These are phyloP conservation scores for Platycheirus albimanus DNA, from an alignment of 2,888 invertebrate species.

Conservation along the genomic window DNA sequence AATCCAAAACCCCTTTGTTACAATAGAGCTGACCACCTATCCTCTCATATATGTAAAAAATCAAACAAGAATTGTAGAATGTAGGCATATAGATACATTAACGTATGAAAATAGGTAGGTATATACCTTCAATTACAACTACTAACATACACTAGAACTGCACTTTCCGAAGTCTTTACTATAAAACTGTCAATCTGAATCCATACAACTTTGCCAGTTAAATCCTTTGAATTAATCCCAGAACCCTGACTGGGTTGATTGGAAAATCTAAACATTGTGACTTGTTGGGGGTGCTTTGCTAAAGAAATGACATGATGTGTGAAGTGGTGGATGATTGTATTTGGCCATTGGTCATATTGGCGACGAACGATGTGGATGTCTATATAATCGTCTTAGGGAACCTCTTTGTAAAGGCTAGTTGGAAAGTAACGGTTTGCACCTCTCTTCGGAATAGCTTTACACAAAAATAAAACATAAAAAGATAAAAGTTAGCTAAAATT, in stretches of 20 bases:
- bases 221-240: constrained; percentile 70
- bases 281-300: constrained; percentile 41
- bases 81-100: no score
- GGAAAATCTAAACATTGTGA: constrained; percentile 72
- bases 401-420: constrained; percentile 8
- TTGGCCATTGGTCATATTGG: constrained; percentile 15
- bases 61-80: no score
- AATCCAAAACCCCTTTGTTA: no score
- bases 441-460: neutral
- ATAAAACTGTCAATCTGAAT: constrained; percentile 71
- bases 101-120: no score
- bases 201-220: constrained; percentile 64
- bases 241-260: constrained; percentile 68
- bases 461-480: no score
- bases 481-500: no score
- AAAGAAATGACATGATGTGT: constrained; percentile 42
- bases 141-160: no score
- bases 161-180: no score
- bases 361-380: constrained; percentile 36
- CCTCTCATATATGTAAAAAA: no score
- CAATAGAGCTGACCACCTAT: no score
- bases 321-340: constrained; percentile 29
- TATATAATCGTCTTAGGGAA: constrained; percentile 9
- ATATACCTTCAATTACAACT: no score
- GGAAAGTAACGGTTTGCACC: neutral